Evolutionary conservation across 1,140 invertebrate species (phyloP).

Genomic region (Hirudo medicinalis): DNA sequence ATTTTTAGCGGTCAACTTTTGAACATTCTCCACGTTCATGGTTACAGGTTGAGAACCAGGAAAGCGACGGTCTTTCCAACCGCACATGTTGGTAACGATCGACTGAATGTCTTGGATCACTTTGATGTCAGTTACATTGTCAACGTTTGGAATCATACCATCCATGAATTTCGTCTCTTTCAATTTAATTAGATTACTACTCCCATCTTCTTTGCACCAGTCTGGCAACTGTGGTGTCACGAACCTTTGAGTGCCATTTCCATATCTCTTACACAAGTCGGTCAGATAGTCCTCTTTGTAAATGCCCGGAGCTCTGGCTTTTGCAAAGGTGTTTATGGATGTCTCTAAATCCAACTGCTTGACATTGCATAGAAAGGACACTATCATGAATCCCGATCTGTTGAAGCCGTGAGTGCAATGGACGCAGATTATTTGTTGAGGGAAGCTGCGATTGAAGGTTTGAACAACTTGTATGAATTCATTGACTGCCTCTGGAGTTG

Average conservation of each 20-base stretch:
- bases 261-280: constrained; percentile 56
- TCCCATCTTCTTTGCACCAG: constrained; percentile 57
- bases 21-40: constrained; percentile 74
- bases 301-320: constrained; percentile 50
- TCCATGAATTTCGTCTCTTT: constrained; percentile 40
- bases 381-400: constrained; percentile 82
- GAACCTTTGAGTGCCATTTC: constrained; percentile 58
- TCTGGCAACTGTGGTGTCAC: constrained; percentile 60
- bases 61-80: constrained; percentile 66
- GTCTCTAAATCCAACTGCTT: constrained; percentile 45
- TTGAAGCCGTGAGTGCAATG: constrained; percentile 99
- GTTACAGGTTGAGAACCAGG: constrained; percentile 93
- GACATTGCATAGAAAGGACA: constrained; percentile 64
- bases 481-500: not conserved
- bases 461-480: not conserved
- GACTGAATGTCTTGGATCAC: constrained; percentile 55
- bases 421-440: constrained; percentile 47
- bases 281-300: constrained; percentile 56
- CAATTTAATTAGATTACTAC: not conserved
- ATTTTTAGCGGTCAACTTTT: constrained; percentile 58
- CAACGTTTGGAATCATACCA: constrained; percentile 37
- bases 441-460: not conserved
- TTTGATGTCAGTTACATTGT: constrained; percentile 40
- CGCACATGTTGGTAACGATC: constrained; percentile 66
- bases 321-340: not conserved